phyloP scores from a whole-genome alignment of 1,140 invertebrate genomes.

The Delia radicum region DNA sequence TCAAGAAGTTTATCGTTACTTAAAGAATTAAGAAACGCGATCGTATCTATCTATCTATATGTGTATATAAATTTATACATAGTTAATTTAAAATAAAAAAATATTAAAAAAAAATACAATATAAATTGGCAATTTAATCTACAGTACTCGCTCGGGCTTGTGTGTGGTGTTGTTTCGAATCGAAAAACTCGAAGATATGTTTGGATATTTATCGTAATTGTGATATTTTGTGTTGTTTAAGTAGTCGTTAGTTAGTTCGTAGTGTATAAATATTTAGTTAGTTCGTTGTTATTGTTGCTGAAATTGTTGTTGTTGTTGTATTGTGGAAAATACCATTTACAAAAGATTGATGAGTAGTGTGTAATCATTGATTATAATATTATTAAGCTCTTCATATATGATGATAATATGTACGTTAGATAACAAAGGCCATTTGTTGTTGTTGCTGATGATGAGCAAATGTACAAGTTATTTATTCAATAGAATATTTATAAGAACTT shows the following conservation, averaged over 20 bases:
- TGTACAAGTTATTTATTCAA: slow-evolving; percentile 11
- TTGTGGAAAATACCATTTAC: background rate
- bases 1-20: background rate
- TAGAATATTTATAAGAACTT: slow-evolving; percentile 12
- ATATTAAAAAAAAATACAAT: no score
- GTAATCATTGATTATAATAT: slow-evolving; percentile 20
- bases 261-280: no score
- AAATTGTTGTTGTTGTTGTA: background rate
- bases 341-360: slow-evolving; percentile 5
- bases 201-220: background rate
- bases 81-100: slow-evolving; percentile 5
- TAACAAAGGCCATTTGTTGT: slow-evolving; percentile 9
- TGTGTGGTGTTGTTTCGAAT: background rate
- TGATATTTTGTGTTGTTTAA: background rate
- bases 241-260: background rate
- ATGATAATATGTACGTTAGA: slow-evolving; percentile 7
- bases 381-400: slow-evolving; percentile 15
- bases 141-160: background rate
- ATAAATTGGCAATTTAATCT: background rate
- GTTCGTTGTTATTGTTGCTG: background rate
- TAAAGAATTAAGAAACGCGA: background rate
- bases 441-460: slow-evolving; percentile 6
- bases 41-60: background rate
- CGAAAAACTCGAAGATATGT: background rate
- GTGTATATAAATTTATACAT: background rate